Conservation (phyloP, 2,113 vertebrate species). For the Callospermophilus lateralis region DNA sequence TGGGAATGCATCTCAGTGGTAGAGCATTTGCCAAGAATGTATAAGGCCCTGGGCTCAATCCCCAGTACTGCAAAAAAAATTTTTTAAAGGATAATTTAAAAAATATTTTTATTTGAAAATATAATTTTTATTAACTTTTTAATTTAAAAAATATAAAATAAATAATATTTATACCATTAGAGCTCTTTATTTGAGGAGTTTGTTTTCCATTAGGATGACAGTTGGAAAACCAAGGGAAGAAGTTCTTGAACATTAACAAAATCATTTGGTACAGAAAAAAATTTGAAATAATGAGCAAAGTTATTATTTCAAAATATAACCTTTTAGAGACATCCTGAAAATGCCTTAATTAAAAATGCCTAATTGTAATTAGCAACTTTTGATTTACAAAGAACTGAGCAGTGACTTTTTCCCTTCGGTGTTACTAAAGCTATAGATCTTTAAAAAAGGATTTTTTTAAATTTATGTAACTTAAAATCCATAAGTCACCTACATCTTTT, state of each 20-base stretch:
- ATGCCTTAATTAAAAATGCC: not conserved
- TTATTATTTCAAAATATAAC: not conserved
- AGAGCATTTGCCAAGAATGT: too few relatives aligned
- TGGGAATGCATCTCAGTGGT: too few relatives aligned
- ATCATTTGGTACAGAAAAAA: conserved; percentile 7
- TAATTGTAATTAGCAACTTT: conserved; percentile 5
- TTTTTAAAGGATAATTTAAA: too few relatives aligned
- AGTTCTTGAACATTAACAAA: conserved; percentile 26
- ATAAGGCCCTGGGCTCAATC: too few relatives aligned
- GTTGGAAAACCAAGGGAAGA: not conserved
- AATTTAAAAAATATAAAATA: not conserved
- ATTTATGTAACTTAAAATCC: not conserved
- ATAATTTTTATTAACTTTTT: too few relatives aligned
- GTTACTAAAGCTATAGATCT: not conserved
- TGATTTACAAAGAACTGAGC: not conserved
- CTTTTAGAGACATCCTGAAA: not conserved
- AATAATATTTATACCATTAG: not conserved
- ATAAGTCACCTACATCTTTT: not conserved
- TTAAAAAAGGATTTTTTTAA: not conserved
- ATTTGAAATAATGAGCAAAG: conserved; percentile 24
- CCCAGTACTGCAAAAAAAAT: too few relatives aligned
- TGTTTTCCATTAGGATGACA: too few relatives aligned
- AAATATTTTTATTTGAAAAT: too few relatives aligned
- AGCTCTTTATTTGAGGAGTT: too few relatives aligned
- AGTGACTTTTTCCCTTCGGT: not conserved